Evolutionary conservation across 2,888 invertebrate species (phyloP).

Genomic region (Ormyrus thymus): DNA sequence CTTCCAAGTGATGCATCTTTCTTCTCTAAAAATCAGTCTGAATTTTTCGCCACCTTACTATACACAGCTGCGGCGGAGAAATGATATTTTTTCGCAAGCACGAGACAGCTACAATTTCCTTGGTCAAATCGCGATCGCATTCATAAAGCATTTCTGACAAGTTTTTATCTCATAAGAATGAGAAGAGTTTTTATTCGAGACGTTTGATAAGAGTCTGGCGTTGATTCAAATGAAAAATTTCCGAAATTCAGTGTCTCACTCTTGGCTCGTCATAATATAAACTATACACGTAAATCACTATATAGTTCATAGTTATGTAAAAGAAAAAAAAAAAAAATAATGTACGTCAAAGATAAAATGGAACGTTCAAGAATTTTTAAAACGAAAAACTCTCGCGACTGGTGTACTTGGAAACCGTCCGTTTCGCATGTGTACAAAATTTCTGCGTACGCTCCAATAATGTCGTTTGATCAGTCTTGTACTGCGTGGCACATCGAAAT

Average conservation of each 20-base stretch:
- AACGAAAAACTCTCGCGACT: conserved; percentile 39
- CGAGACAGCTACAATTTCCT: conserved; percentile 33
- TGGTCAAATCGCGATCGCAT: conserved; percentile 42
- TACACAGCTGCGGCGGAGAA: background rate
- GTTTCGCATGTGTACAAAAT: conserved; percentile 50
- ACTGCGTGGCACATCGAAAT: conserved; percentile 1
- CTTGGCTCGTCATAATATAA: conserved; percentile 38
- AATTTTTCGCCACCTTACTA: background rate
- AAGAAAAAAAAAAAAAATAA: background rate
- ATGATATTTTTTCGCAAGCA: background rate
- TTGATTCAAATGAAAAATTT: conserved; percentile 38
- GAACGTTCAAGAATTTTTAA: conserved; percentile 41
- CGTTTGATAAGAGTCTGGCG: conserved; percentile 38
- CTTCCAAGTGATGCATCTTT: conserved; percentile 37
- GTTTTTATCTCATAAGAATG: conserved; percentile 40
- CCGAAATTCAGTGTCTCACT: conserved; percentile 35
- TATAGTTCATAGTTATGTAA: conserved; percentile 40
- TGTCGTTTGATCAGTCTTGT: conserved; percentile 3
- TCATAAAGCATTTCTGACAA: conserved; percentile 37
- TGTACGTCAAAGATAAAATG: conserved; percentile 24
- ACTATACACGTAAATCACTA: conserved; percentile 40
- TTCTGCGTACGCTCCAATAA: conserved; percentile 26
- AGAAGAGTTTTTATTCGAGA: conserved; percentile 44
- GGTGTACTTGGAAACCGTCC: conserved; percentile 50
- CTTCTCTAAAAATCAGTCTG: background rate